Percentiles rank a stretch among this genome's conserved stretches.
Evolutionary conservation across 2,113 vertebrate species (phyloP).

Genomic region (Thamnaconus septentrionalis): DNA sequence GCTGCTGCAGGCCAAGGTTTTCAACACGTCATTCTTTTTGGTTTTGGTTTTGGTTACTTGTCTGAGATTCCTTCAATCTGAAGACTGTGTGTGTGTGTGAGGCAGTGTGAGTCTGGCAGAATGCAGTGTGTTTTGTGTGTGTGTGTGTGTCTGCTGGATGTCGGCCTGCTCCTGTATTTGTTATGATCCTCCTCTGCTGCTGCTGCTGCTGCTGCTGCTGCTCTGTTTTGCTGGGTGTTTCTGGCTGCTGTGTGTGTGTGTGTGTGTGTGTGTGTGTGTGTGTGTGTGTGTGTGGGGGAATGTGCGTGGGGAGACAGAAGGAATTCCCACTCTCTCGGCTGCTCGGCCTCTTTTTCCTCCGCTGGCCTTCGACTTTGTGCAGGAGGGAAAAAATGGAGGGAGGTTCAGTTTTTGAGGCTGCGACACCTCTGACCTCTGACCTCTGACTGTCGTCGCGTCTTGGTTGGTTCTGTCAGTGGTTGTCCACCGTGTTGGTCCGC

Average conservation of each 20-base stretch:
- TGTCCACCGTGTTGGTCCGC: not conserved
- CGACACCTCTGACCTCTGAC: conserved; percentile 46
- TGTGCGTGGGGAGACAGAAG: conserved; percentile 18
- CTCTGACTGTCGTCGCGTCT: no score
- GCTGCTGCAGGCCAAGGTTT: no score
- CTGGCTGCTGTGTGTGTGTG: conserved; percentile 42
- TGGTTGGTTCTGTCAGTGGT: no score
- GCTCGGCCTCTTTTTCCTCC: no score
- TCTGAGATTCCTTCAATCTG: no score
- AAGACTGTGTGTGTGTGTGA: no score
- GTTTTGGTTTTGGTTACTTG: no score
- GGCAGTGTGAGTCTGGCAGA: no score
- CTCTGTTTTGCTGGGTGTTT: conserved; percentile 38
- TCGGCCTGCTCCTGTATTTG: conserved; percentile 17
- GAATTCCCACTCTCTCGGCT: conserved; percentile 61
- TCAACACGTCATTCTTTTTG: no score
- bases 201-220: conserved; percentile 20
- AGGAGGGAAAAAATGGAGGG: not conserved
- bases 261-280: conserved; percentile 39
- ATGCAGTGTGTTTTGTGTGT: no score
- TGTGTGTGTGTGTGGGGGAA: conserved; percentile 28
- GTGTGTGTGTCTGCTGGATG: not conserved
- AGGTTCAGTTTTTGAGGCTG: conserved; percentile 9
- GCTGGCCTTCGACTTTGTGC: conserved; percentile 28
- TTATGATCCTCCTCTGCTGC: conserved; percentile 28